Conservation (phyloP, 1,140 invertebrate species). For the Hestina assimilis region DNA sequence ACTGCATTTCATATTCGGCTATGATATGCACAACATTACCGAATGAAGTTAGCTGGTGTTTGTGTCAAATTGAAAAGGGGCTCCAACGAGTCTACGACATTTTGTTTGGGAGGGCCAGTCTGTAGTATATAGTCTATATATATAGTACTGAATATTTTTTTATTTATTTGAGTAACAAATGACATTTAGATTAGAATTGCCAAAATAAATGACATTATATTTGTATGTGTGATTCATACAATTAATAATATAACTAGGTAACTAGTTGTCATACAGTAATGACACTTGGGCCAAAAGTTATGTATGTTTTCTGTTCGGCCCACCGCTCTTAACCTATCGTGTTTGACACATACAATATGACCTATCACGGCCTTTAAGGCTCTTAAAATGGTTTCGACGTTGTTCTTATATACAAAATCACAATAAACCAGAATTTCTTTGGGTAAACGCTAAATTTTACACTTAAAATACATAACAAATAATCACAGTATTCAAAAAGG, state of each 20-base stretch:
- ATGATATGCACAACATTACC: too few species aligned
- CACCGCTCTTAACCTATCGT: slow-evolving; percentile 34
- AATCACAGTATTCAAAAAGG: slow-evolving; percentile 25
- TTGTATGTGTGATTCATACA: too few species aligned
- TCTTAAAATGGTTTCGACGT: slow-evolving; percentile 29
- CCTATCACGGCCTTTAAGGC: slow-evolving; percentile 50
- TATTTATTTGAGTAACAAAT: too few species aligned
- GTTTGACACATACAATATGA: slow-evolving; percentile 61
- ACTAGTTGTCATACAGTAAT: not conserved
- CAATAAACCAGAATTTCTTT: slow-evolving; percentile 35
- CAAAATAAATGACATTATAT: too few species aligned
- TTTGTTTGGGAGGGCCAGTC: too few species aligned
- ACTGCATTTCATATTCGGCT: too few species aligned
- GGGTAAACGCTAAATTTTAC: slow-evolving; percentile 29
- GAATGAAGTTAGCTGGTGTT: too few species aligned
- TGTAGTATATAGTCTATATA: too few species aligned
- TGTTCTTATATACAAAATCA: slow-evolving; percentile 40
- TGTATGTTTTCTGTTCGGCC: slow-evolving; percentile 1
- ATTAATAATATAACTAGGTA: not conserved
- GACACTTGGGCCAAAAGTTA: not conserved
- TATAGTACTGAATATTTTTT: too few species aligned
- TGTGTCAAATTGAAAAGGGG: too few species aligned
- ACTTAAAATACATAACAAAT: slow-evolving; percentile 15
- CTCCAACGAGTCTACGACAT: too few species aligned
- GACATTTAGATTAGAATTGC: too few species aligned